These are phyloP conservation scores for Pangasius djambal DNA, from an alignment of 2,797 vertebrate genomes.

Conservation along the genomic window DNA sequence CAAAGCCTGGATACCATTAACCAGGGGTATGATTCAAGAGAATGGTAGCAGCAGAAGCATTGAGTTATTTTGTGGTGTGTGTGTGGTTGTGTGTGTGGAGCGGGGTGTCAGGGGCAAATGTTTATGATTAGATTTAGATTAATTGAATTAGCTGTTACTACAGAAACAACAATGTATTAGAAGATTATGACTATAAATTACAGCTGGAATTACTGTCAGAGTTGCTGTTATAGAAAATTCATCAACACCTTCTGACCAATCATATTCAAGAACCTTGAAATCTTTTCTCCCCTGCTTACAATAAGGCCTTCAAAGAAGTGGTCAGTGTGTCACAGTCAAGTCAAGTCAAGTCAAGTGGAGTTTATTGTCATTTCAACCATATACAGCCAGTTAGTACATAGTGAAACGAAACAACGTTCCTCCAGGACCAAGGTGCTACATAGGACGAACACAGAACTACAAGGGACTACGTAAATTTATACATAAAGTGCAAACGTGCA, in stretches of 20 bases:
- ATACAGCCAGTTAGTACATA: too few species aligned
- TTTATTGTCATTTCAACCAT: too few species aligned
- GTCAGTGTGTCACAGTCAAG: background rate
- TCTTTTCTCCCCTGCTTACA: background rate
- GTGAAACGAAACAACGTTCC: too few species aligned
- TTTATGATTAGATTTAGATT: background rate
- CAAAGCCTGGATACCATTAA: background rate
- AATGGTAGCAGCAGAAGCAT: background rate
- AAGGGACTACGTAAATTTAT: too few species aligned
- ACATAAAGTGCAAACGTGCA: too few species aligned
- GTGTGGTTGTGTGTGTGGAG: background rate
- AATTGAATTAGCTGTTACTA: too few species aligned
- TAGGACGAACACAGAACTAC: too few species aligned
- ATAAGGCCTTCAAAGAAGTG: background rate
- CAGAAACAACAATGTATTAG: background rate
- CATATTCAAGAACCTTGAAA: background rate
- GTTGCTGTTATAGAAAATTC: too few species aligned
- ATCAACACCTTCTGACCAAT: background rate
- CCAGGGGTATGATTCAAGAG: constrained; percentile 8
- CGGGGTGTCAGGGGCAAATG: background rate
- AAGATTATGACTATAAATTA: background rate
- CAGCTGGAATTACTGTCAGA: background rate
- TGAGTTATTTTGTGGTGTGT: background rate
- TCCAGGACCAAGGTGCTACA: too few species aligned
- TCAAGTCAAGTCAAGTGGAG: too few species aligned